Percentiles rank a stretch among this genome's conserved stretches.
Evolutionary conservation across 2,113 vertebrate species (phyloP).

Genomic region (Cyphomyrus plagiostoma): DNA sequence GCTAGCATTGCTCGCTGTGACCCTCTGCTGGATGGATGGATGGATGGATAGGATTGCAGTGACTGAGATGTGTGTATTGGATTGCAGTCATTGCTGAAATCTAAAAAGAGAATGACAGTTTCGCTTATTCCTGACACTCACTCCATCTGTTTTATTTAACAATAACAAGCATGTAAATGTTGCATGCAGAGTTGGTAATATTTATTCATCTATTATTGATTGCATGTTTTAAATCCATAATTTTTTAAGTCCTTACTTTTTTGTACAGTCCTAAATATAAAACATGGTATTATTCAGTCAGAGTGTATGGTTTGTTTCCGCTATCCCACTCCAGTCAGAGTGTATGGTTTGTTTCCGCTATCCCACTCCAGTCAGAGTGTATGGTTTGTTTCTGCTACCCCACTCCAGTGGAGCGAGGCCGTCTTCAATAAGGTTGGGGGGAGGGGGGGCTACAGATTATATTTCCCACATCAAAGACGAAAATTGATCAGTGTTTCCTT

Average conservation of each 20-base stretch:
- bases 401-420: conserved; percentile 13
- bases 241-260: background rate
- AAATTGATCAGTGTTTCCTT: conserved; percentile 7
- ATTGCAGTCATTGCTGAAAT: background rate
- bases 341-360: no score
- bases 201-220: background rate
- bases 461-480: background rate
- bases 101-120: background rate
- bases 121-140: background rate
- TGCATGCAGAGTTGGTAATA: background rate
- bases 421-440: background rate
- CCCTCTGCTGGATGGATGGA: background rate
- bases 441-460: background rate
- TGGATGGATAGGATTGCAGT: background rate
- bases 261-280: background rate
- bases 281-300: background rate
- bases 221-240: background rate
- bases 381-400: background rate
- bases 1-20: background rate
- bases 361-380: background rate
- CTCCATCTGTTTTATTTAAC: background rate
- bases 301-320: background rate
- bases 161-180: background rate
- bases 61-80: background rate
- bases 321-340: no score